These are phyloP conservation scores for Eurystomus glaucurus DNA, from an alignment of 2,797 vertebrate species.

Conservation along the genomic window DNA sequence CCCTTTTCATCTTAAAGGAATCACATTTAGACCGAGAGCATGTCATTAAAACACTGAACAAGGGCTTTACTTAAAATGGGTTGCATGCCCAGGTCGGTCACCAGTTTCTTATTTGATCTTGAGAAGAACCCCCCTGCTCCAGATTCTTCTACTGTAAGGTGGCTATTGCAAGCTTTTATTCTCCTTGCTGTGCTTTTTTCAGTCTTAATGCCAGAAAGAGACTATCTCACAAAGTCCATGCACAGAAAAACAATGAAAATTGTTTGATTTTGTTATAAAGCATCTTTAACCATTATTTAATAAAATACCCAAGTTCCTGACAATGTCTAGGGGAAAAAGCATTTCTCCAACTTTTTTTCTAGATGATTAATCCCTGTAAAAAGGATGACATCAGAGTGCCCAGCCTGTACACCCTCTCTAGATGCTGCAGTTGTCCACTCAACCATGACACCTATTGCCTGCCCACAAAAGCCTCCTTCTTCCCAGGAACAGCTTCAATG, in stretches of 20 bases:
- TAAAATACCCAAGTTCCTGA: not conserved
- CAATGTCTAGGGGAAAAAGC: not conserved
- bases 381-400: not conserved
- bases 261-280: not conserved
- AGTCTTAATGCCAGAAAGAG: not conserved
- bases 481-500: not conserved
- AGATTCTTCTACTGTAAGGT: not conserved
- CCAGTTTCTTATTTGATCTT: not conserved
- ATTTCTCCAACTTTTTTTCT: not conserved
- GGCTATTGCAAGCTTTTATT: not conserved
- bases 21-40: not conserved
- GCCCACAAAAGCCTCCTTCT: accelerated
- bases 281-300: not conserved
- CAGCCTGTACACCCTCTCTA: accelerated
- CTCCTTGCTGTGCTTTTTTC: not conserved
- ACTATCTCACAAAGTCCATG: accelerated
- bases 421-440: not conserved
- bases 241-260: not conserved
- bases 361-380: not conserved
- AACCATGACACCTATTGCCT: accelerated
- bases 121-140: not conserved
- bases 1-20: not conserved
- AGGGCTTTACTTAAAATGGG: not conserved
- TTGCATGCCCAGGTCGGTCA: not conserved
- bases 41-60: not conserved